phyloP scores from a whole-genome alignment of 2,888 invertebrate genomes.

The Pammene aurita region DNA sequence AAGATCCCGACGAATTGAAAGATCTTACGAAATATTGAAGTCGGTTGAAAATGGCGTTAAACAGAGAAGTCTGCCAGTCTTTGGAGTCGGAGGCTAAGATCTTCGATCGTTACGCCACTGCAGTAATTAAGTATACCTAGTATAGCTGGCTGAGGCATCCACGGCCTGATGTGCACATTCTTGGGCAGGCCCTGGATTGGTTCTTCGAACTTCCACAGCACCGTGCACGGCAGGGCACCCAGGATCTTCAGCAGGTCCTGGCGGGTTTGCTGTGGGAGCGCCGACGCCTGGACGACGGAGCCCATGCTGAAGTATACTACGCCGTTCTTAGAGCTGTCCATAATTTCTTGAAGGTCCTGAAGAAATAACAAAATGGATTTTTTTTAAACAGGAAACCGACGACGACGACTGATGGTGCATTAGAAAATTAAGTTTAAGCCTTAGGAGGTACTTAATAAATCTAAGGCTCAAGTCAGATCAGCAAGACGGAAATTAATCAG shows the following conservation, averaged over 20 bases:
- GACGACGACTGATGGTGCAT: no score
- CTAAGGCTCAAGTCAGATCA: no score
- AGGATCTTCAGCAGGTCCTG: constrained; percentile 55
- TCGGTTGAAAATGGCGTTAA: no score
- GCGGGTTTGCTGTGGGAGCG: constrained; percentile 50
- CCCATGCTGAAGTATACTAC: constrained; percentile 74
- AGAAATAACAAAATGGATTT: background rate
- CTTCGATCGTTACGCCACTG: no score
- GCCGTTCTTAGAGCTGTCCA: constrained; percentile 61
- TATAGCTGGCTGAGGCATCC: constrained; percentile 81
- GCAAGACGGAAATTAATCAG: no score
- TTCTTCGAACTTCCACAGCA: constrained; percentile 81
- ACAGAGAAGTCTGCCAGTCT: no score
- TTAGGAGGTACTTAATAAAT: no score
- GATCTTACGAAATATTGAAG: no score
- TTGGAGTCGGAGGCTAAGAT: no score
- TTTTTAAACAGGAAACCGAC: background rate
- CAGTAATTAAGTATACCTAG: constrained; percentile 59
- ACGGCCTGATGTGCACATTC: constrained; percentile 72
- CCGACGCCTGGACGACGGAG: constrained; percentile 57
- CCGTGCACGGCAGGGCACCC: constrained; percentile 60
- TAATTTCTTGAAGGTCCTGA: constrained; percentile 64
- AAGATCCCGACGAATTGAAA: no score
- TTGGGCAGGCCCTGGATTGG: constrained; percentile 62
- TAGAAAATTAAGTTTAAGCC: no score